Percentiles rank a stretch among this genome's conserved stretches.
Conservation (phyloP, 2,113 vertebrate genomes). For the Castor canadensis region DNA sequence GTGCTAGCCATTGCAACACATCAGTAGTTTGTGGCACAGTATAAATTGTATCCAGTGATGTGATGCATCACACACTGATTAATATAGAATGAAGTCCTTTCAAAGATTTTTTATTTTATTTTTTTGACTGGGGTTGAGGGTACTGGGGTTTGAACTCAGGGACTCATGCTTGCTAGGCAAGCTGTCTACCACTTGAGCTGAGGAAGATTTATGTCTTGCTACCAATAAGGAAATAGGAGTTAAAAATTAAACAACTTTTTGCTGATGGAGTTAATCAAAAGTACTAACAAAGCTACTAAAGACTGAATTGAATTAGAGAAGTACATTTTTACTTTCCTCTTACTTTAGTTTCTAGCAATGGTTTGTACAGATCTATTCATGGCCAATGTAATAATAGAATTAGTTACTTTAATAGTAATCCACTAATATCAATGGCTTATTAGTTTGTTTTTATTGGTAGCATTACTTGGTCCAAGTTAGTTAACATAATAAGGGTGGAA, state of each 20-base stretch:
- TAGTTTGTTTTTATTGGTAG: not conserved
- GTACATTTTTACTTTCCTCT: not conserved
- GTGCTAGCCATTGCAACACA: not conserved
- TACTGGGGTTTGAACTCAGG: too few relatives aligned
- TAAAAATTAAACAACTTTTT: slow-evolving; percentile 6
- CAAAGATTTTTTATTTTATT: too few relatives aligned
- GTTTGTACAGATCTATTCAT: not conserved
- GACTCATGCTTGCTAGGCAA: too few relatives aligned
- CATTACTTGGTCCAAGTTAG: not conserved
- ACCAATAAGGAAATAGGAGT: not conserved
- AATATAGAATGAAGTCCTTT: not conserved
- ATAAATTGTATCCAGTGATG: not conserved
- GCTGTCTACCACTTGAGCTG: too few relatives aligned
- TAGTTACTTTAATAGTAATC: slow-evolving; percentile 19
- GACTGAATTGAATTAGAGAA: not conserved
- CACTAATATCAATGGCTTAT: not conserved
- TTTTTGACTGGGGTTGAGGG: too few relatives aligned
- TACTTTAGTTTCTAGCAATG: not conserved
- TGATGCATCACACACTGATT: not conserved
- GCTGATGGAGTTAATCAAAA: not conserved
- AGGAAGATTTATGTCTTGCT: not conserved
- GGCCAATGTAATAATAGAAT: not conserved
- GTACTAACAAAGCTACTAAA: not conserved
- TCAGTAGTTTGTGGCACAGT: not conserved
- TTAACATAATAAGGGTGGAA: slow-evolving; percentile 19